Evolutionary conservation across 92 coral and sea anemone species (phyloP), one percentile per base, ranked within the genome.

Genomic region (Parazoanthus swiftii): DNA sequence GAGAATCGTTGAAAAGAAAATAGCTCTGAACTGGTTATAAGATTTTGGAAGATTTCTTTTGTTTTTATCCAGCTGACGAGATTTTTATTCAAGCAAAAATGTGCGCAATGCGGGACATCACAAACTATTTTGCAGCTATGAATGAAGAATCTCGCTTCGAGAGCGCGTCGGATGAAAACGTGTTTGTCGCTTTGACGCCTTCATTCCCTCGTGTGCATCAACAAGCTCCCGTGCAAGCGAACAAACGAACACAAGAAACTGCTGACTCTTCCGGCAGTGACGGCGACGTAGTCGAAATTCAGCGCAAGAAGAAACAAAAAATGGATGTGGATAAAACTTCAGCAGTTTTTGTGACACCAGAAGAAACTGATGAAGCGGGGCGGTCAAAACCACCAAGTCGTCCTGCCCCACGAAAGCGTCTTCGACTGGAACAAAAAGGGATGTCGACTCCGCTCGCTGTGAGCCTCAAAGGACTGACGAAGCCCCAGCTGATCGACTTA

Each of bases 81-180:
- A 46, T 65, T 46, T 25, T 33, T 29, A 29, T 29, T 5, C 18
- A 35, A 76, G 80, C 76, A 54, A 82, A 44, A 85, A 94, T 94
- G 98, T 88, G 90, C 15, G 98, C 85, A 29, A 91, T 94, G 92
- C 91, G 89, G 50, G 98, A 94, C 44, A 91, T 93, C 68, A 91
- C 98, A 56, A 94, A 91, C 89, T 79, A 88, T 59, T 89, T 85
- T 77, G 68, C 89, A 56, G 89, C 73, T 43, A 46, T 23, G 48
- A 39, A 70, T 33, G 59, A 77, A 38, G 88, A 81, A 38, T 36
- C 68, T 73, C 86, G 92, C 85, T 85, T 82, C 86, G 91, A 89
- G 20, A 86, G 93, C 21, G 81, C 98, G 44, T 82, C 95, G n/a
- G 98, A 93, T 66, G 94, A 93, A 81, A 92, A 94, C 74, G 88